Evolutionary conservation across 1,140 invertebrate species (phyloP).

Genomic region (Pogonognathellus flavescens): DNA sequence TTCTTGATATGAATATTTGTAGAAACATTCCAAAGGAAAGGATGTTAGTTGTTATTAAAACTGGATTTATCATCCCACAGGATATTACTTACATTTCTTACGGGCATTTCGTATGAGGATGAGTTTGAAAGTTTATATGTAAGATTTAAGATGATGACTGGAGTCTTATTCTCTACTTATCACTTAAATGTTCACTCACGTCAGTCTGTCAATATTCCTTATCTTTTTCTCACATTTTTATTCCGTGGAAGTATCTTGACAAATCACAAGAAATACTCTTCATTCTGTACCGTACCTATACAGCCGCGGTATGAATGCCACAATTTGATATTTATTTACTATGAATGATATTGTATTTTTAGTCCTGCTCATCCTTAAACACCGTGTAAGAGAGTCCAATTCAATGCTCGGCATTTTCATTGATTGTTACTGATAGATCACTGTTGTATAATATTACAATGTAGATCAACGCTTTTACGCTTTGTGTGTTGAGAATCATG

Average conservation of each 20-base stretch:
- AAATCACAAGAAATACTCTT: slow-evolving; percentile 29
- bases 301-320: neutral
- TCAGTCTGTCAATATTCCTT: slow-evolving; percentile 59
- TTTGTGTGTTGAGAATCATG: too few species aligned
- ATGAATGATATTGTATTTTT: neutral
- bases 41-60: slow-evolving; percentile 1
- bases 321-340: neutral
- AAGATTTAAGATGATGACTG: neutral
- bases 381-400: neutral
- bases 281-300: neutral
- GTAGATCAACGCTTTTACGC: too few species aligned
- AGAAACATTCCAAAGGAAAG: too few species aligned
- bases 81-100: neutral
- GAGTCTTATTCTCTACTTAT: slow-evolving; percentile 43
- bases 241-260: slow-evolving; percentile 23
- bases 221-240: slow-evolving; percentile 57
- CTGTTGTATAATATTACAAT: too few species aligned
- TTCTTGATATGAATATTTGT: too few species aligned
- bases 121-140: neutral
- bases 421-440: neutral
- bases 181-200: slow-evolving; percentile 50
- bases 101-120: neutral
- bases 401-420: neutral
- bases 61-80: slow-evolving; percentile 7
- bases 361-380: neutral